phyloP scores from a whole-genome alignment of 2,113 vertebrate species.

The Carassius carassius region DNA sequence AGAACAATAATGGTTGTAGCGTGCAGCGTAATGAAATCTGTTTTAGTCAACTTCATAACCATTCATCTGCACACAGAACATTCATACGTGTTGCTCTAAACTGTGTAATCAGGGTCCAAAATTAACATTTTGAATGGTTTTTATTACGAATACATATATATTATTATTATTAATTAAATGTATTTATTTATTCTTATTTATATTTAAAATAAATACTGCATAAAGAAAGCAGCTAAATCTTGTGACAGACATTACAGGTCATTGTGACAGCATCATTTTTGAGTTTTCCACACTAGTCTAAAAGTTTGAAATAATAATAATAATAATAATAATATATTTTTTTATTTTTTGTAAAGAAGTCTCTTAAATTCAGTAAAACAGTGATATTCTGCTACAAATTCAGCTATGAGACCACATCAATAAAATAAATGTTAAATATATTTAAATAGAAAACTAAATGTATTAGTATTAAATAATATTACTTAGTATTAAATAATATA shows the following conservation, averaged over 20 bases:
- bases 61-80: slow-evolving; percentile 8
- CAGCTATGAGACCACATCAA: too few species aligned
- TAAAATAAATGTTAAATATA: background rate
- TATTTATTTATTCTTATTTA: background rate
- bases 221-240: background rate
- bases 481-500: too few species aligned
- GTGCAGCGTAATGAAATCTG: background rate
- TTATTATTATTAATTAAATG: background rate
- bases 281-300: background rate
- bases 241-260: background rate
- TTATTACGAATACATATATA: background rate
- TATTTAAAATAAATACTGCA: background rate
- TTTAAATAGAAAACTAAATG: background rate
- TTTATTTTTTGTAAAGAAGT: too few species aligned
- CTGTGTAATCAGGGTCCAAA: slow-evolving; percentile 5
- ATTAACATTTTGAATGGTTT: background rate
- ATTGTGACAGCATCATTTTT: background rate
- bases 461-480: too few species aligned
- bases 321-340: too few species aligned
- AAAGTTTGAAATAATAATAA: too few species aligned
- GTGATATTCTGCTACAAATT: too few species aligned
- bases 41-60: background rate
- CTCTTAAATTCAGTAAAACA: too few species aligned
- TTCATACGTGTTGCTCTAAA: background rate
- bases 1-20: background rate